Conservation (phyloP, 53 echinoderm and acorn worm genomes). For the Echinometra lucunter region DNA sequence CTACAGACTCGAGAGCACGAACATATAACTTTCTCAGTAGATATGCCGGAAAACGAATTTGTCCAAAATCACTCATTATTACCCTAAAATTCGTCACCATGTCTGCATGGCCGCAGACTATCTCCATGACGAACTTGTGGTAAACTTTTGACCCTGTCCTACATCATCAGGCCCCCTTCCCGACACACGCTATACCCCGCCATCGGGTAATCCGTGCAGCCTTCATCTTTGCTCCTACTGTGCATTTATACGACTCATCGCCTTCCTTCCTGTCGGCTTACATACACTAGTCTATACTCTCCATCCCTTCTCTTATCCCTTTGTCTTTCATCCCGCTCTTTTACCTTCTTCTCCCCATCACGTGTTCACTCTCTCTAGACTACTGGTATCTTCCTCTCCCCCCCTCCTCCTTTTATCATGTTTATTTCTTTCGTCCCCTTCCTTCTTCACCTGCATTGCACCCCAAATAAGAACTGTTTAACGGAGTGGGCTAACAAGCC, state of each 20-base stretch:
- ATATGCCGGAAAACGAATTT: neutral
- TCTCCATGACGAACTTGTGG: neutral
- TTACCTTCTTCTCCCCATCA: no score
- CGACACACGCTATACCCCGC: neutral
- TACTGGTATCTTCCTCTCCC: neutral
- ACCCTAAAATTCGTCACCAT: neutral
- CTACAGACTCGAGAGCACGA: no score
- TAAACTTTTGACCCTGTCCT: conserved; percentile 7
- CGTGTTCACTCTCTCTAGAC: no score
- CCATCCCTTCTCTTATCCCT: neutral
- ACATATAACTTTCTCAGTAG: no score
- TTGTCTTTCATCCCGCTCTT: no score
- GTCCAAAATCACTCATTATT: neutral
- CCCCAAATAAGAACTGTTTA: no score
- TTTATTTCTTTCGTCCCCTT: no score
- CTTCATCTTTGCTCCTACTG: neutral
- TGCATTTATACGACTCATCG: neutral
- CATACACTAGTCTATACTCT: neutral
- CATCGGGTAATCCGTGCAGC: conserved; percentile 37
- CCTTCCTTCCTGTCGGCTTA: neutral
- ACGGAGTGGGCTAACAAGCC: no score
- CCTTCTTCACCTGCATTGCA: no score
- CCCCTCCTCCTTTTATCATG: neutral
- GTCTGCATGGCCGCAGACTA: neutral
- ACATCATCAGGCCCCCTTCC: neutral